Percentiles rank a stretch among this genome's conserved stretches.
Conservation (phyloP, 2,888 invertebrate genomes). For the Muscina levida region DNA sequence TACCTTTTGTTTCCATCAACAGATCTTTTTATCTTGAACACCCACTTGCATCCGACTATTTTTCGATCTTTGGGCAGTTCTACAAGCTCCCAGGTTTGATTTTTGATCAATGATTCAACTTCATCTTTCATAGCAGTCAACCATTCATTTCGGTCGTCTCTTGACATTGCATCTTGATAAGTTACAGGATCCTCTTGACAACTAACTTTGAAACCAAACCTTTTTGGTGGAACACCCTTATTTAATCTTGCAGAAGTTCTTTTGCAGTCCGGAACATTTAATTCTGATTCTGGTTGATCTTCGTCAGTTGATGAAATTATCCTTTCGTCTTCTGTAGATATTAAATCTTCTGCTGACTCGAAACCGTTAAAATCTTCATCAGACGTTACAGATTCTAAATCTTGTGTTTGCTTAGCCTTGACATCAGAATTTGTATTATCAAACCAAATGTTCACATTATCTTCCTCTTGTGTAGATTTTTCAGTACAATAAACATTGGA, state of each 20-base stretch:
- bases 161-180: slow-evolving; percentile 26
- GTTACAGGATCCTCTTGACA: slow-evolving; percentile 1
- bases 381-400: no score
- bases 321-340: slow-evolving; percentile 17
- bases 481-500: no score
- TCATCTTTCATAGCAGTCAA: slow-evolving; percentile 36
- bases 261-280: no score
- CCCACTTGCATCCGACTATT: slow-evolving; percentile 41
- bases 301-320: background rate
- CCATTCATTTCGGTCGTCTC: slow-evolving; percentile 34
- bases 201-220: slow-evolving; percentile 4
- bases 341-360: background rate
- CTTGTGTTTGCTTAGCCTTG: no score
- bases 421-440: no score
- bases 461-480: slow-evolving; percentile 44
- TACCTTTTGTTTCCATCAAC: slow-evolving; percentile 30
- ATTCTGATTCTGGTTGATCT: background rate
- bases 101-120: slow-evolving; percentile 17
- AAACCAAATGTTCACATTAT: background rate
- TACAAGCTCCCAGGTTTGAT: slow-evolving; percentile 20
- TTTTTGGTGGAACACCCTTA: slow-evolving; percentile 34
- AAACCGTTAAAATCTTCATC: slow-evolving; percentile 11
- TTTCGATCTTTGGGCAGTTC: slow-evolving; percentile 32
- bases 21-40: slow-evolving; percentile 32
- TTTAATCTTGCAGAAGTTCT: slow-evolving; percentile 40